phyloP scores from a whole-genome alignment of 2,113 vertebrate species.

The Suncus etruscus region DNA sequence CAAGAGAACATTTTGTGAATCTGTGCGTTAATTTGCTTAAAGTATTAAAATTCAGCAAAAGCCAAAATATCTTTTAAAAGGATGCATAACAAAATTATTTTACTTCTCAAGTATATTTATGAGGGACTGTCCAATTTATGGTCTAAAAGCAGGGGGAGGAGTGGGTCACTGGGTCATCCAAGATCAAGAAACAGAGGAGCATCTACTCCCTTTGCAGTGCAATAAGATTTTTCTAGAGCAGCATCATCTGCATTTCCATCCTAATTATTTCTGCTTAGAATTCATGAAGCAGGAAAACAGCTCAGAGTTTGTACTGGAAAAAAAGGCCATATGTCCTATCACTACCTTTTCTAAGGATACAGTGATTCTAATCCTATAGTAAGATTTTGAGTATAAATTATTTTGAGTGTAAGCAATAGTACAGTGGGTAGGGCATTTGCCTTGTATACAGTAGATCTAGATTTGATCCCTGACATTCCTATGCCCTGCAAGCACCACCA shows the following conservation, averaged over 20 bases:
- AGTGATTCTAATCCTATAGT: not conserved
- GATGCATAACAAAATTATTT: not conserved
- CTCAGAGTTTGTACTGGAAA: not conserved
- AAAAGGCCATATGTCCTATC: not conserved
- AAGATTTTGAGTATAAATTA: too few relatives aligned
- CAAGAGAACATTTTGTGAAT: constrained; percentile 17
- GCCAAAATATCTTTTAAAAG: not conserved
- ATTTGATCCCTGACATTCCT: too few relatives aligned
- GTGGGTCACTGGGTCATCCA: not conserved
- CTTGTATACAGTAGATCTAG: too few relatives aligned
- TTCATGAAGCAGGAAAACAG: not conserved
- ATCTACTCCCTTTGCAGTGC: too few relatives aligned
- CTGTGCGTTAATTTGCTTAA: constrained; percentile 31
- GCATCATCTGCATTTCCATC: not conserved
- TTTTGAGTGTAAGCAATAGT: too few relatives aligned
- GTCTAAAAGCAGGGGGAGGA: not conserved
- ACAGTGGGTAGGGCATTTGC: not conserved
- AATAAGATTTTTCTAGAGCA: too few relatives aligned
- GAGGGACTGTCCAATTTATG: not conserved
- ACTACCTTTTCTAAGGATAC: not conserved
- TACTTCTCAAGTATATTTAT: not conserved
- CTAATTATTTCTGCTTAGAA: not conserved
- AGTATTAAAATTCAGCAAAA: constrained; percentile 61
- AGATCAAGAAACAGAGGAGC: not conserved
- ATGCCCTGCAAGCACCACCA: too few relatives aligned